Evolutionary conservation across 2,888 invertebrate genomes (phyloP).

Genomic region (Aphidius colemani): DNA sequence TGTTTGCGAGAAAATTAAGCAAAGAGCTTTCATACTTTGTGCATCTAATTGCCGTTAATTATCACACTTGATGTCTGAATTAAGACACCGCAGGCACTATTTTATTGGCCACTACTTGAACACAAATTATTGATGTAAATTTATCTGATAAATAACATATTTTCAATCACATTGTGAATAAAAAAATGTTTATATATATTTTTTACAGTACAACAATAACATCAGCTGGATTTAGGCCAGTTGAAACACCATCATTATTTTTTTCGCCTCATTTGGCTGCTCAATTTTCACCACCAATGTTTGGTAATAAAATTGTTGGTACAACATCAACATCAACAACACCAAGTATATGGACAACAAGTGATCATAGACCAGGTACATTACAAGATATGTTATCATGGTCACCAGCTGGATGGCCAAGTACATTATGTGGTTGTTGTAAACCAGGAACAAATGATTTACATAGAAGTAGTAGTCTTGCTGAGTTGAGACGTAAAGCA

Average conservation of each 20-base stretch:
- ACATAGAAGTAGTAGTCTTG: conserved; percentile 74
- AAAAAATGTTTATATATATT: too few relatives aligned
- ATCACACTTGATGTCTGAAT: conserved; percentile 45
- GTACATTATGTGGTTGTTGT: conserved; percentile 52
- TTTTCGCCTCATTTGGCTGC: conserved; percentile 83
- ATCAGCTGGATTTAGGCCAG: conserved; percentile 62
- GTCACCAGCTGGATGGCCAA: conserved; percentile 56
- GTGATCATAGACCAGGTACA: conserved; percentile 57
- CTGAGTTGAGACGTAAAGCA: conserved; percentile 88
- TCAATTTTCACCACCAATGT: conserved; percentile 80
- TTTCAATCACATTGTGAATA: not conserved
- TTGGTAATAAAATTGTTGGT: conserved; percentile 62
- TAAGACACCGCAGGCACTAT: conserved; percentile 28
- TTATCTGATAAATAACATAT: not conserved
- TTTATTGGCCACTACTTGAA: conserved; percentile 19
- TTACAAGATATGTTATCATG: conserved; percentile 57
- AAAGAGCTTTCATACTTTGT: conserved; percentile 34
- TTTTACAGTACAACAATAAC: conserved; percentile 68
- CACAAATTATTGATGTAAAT: too few relatives aligned
- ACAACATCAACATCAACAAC: conserved; percentile 56
- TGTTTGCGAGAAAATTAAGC: conserved; percentile 32
- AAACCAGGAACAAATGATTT: conserved; percentile 56
- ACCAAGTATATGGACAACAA: conserved; percentile 60
- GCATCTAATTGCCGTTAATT: conserved; percentile 56
- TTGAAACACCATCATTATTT: conserved; percentile 71